Percentiles rank a stretch among this genome's conserved stretches.
phyloP scores from a whole-genome alignment of 1,140 invertebrate genomes.

The Brachionus rubens region DNA sequence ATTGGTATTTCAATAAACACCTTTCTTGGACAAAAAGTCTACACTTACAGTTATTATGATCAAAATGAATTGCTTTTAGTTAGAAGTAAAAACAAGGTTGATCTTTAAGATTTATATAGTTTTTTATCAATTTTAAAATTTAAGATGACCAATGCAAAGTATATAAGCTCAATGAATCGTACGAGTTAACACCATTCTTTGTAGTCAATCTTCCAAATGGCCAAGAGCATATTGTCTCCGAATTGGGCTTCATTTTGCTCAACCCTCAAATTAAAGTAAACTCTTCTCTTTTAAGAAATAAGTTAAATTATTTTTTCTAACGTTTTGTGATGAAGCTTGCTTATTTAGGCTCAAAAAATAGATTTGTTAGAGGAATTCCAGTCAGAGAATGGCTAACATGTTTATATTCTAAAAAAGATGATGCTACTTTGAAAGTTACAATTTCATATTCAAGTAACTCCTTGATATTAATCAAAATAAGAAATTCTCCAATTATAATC shows the following conservation, averaged over 20 bases:
- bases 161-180: slow-evolving; percentile 20
- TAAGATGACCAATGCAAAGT: slow-evolving; percentile 35
- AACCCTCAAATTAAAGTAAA: not conserved
- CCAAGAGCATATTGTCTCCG: slow-evolving; percentile 21
- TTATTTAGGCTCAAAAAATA: slow-evolving; percentile 36
- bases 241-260: slow-evolving; percentile 23
- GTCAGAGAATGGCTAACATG: slow-evolving; percentile 44
- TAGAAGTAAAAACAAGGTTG: not conserved
- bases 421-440: slow-evolving; percentile 17
- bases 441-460: slow-evolving; percentile 43
- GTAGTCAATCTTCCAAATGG: slow-evolving; percentile 3
- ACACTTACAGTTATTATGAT: slow-evolving; percentile 43
- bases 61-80: slow-evolving; percentile 39
- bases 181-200: slow-evolving; percentile 16
- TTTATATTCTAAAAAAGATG: slow-evolving; percentile 25
- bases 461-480: not conserved
- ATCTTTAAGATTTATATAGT: too few relatives aligned
- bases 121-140: not conserved
- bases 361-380: slow-evolving; percentile 21
- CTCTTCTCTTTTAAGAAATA: not conserved
- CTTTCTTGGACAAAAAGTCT: slow-evolving; percentile 6
- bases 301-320: not conserved
- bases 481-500: not conserved
- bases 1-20: slow-evolving; percentile 37
- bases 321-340: not conserved